Evolutionary conservation across 2,113 vertebrate genomes (phyloP).

Genomic region (Fregata magnificens): DNA sequence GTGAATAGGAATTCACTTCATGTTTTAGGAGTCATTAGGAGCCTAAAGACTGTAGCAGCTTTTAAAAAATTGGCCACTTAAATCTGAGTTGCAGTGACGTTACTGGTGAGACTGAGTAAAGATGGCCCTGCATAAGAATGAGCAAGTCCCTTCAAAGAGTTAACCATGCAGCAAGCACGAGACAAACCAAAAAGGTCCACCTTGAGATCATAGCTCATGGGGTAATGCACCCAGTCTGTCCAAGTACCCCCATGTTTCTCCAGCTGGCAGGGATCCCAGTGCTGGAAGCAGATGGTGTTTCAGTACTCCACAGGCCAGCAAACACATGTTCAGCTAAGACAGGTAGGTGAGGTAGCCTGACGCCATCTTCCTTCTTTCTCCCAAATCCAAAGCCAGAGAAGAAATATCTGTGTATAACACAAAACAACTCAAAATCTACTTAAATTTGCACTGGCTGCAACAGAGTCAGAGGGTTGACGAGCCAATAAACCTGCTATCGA

Average conservation of each 20-base stretch:
- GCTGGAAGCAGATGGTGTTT: background rate
- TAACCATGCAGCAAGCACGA: background rate
- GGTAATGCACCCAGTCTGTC: background rate
- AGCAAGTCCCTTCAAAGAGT: background rate
- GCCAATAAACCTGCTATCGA: background rate
- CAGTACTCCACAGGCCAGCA: background rate
- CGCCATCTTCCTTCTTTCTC: background rate
- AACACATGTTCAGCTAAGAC: accelerated
- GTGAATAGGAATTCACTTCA: conserved; percentile 29
- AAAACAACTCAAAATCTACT: background rate
- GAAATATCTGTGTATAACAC: background rate
- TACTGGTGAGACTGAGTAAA: background rate
- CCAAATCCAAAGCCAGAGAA: background rate
- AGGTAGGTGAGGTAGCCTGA: background rate
- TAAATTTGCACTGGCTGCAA: background rate
- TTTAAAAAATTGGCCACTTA: conserved; percentile 44
- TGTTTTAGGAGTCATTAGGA: conserved; percentile 54
- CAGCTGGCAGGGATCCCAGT: background rate
- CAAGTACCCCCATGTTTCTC: accelerated
- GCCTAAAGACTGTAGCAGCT: conserved; percentile 53
- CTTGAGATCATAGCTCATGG: background rate
- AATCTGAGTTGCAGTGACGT: background rate
- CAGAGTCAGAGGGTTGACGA: background rate
- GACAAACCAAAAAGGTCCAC: background rate
- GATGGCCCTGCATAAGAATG: background rate